Base-by-base conservation (phyloP, 2,888 invertebrate genomes). In the Folsomia candida region DNA sequence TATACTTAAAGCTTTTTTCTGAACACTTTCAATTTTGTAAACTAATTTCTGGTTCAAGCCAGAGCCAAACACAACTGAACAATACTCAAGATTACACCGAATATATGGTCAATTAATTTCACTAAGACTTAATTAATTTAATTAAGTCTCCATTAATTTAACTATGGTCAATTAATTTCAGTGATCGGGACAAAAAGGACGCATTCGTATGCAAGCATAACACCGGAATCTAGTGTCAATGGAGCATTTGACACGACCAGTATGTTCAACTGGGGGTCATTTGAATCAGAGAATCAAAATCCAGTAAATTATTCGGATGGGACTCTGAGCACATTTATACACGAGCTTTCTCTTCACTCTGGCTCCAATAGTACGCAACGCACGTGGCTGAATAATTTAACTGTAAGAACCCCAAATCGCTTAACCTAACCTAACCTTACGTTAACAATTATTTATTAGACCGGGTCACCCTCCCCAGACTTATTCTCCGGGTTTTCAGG, bases 111-210 rank as follows among this genome's bases (percentile, higher is more conserved):
- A n/a, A n/a, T n/a, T n/a, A n/a, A n/a, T n/a, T n/a, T n/a, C n/a
- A n/a, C n/a, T n/a, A n/a, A n/a, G n/a, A n/a, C n/a, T n/a, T n/a
- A n/a, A n/a, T n/a, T n/a, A n/a, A n/a, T n/a, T n/a, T n/a, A n/a
- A n/a, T n/a, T n/a, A n/a, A n/a, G n/a, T n/a, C n/a, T n/a, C n/a
- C n/a, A n/a, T n/a, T n/a, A n/a, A n/a, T n/a, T n/a, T n/a, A n/a
- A n/a, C n/a, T n/a, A n/a, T n/a, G n/a, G n/a, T n/a, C n/a, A n/a
- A n/a, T n/a, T 62, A 29, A 68, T 80, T 80, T 47, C 80, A 86
- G 88, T 88, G 2, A 89, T 87, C 79, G 89, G 89, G 81, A 87
- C 88, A 1, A 84, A 88, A 76, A 83, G 87, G 70, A 84, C 83
- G 22, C 88, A 89, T 81, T 84, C 87, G 1, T 89, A 89, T 80